Conservation (phyloP, 2,113 vertebrate species). For the Verasper variegatus region DNA sequence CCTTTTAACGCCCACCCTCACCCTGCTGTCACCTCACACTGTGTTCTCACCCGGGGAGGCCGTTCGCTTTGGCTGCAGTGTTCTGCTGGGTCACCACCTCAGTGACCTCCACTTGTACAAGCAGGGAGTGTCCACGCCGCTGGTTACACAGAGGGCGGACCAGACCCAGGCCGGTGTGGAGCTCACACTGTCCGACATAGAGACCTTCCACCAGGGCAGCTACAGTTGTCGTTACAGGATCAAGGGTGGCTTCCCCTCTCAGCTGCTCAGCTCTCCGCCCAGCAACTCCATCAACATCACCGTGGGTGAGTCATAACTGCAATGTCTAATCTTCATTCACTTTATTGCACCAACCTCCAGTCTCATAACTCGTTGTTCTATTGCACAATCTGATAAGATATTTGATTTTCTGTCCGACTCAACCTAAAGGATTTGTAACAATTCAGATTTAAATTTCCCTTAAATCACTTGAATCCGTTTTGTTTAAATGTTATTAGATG, state of each 20-base stretch:
- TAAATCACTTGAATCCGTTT: no score
- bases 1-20: conserved; percentile 73
- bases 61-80: conserved; percentile 76
- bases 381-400: no score
- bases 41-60: conserved; percentile 78
- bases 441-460: no score
- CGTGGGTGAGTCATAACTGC: conserved; percentile 72
- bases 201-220: conserved; percentile 80
- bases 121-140: conserved; percentile 71
- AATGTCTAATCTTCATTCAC: neutral
- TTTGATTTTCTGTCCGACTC: no score
- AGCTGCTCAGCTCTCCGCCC: conserved; percentile 72
- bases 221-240: conserved; percentile 81
- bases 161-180: conserved; percentile 71
- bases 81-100: conserved; percentile 69
- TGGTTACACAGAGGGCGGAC: conserved; percentile 78
- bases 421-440: no score
- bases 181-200: conserved; percentile 76
- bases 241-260: conserved; percentile 59
- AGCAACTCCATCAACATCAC: conserved; percentile 82
- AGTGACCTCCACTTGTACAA: conserved; percentile 82
- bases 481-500: no score
- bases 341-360: neutral
- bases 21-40: conserved; percentile 76
- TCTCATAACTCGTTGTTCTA: neutral